A percentile compares a stretch with the other conserved stretches of the same genome.
phyloP scores from a whole-genome alignment of 2,797 vertebrate species.

The Xiphorhynchus erythropygius region DNA sequence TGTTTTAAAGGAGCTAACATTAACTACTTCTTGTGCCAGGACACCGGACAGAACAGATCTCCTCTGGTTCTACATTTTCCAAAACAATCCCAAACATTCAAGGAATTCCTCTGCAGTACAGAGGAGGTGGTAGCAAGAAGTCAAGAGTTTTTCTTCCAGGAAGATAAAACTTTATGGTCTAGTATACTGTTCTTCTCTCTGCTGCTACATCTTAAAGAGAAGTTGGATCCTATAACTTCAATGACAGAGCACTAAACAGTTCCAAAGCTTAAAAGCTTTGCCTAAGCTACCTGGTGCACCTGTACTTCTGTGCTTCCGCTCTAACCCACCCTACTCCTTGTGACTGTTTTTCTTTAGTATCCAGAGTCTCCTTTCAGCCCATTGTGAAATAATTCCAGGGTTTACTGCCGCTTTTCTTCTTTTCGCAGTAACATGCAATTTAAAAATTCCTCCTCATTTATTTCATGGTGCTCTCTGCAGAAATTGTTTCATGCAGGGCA shows the following conservation, averaged over 20 bases:
- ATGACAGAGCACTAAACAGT: not conserved
- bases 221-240: not conserved
- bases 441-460: conserved; percentile 14
- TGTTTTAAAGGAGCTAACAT: not conserved
- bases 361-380: not conserved
- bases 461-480: not conserved
- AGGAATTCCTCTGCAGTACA: not conserved
- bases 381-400: conserved; percentile 29
- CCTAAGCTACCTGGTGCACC: not conserved
- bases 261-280: not conserved
- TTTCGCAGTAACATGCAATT: conserved; percentile 30
- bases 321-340: not conserved
- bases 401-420: conserved; percentile 43
- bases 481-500: not conserved
- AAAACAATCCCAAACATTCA: not conserved
- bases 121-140: not conserved
- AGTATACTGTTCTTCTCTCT: not conserved
- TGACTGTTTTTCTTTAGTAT: not conserved
- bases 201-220: not conserved
- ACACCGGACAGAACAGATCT: not conserved
- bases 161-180: not conserved
- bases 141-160: not conserved
- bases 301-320: not conserved
- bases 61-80: not conserved
- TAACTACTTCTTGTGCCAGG: not conserved